Base-by-base conservation (phyloP, 2,797 vertebrate genomes). In the Sarcoramphus papa region DNA sequence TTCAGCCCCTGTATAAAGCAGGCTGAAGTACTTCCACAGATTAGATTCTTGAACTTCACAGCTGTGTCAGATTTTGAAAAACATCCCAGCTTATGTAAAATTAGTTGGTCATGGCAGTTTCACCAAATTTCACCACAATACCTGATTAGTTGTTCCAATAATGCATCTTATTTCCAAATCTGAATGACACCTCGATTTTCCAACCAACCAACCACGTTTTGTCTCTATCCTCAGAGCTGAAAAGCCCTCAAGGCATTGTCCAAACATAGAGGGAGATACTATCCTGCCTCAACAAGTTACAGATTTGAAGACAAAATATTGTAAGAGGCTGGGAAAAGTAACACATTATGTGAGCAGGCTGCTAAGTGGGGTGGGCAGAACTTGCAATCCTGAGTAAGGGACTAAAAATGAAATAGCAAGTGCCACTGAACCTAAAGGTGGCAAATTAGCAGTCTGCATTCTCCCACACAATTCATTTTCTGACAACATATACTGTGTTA, bases 371-470 rank as follows among this genome's bases (percentile, higher is more conserved):
- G 80, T 84, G 92, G 89, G 64, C 43, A 91, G 86, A 93, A 90
- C 50, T 89, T 89, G 83, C 57, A 74, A 92, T 76, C 43, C 59
- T 60, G 40, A 84, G 84, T n/a, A 59, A 88, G 51, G 54, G 51
- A 63, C 62, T 81, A 72, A 94, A 87, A 93, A 81, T 43, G 88
- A 92, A 92, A 92, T 14, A 73, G 72, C 60, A 89, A 89, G 48
- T 64, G 45, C 35, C 74, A 74, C 31, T 22, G 21, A 88, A 92
- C 59, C 31, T 67, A 74, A 68, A 62, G 81, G 85, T 82, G 67
- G 56, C 40, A 90, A 89, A 92, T 83, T 19, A 93, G 76, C 78
- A 93, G 48, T 11, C 54, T 68, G 47, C 1, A 45, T 62, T 67
- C 88, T 53, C 83, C 76, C 74, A 80, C 68, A 69, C 62, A 68